Base-by-base conservation (phyloP, 2,888 invertebrate species). In the Agapostemon virescens region DNA sequence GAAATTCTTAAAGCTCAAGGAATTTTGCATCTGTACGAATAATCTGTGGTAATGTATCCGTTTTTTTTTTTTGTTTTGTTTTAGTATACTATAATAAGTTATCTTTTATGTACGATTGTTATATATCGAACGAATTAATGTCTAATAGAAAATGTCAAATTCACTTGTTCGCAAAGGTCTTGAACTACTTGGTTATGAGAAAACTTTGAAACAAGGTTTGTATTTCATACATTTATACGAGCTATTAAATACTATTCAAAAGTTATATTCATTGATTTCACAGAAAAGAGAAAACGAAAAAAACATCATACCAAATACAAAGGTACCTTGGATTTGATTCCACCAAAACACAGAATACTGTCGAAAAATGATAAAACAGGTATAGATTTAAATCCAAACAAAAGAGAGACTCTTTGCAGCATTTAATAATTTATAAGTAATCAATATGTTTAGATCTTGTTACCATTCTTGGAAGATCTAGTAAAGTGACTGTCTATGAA, bases 161-260 rank as follows among this genome's bases (percentile, higher is more conserved):
- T 93, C 94, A 72, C 92, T 95, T 90, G 93, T 95, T 66, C 93
- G 94, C 85, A 93, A 94, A 88, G 94, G 95, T 86, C 93, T 95
- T 78, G 94, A 94, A 89, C 92, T 95, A 84, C 93, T 95, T 42
- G 94, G 94, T 78, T 93, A 92, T 79, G 89, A 91, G 69, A 77
- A 86, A 69, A 81, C 84, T 72, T 45, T 81, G 42, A 89, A 89
- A 77, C 86, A 87, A 86, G 90, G 90, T 91, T 67, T 58, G 75
- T 73, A 38, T 40, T 36, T 71, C 30, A n/a, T 63, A 23, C 11
- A n/a, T 63, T 30, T 11, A 1, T n/a, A 38, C 40, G 64, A 63
- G 49, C 68, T 49, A 58, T 38, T 45, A 40, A 33, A 38, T 6
- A 7, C 30, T n/a, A 23, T 64, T 66, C 49, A 42, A 40, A n/a